Evolutionary conservation across 2,113 vertebrate species (phyloP).

Genomic region (Neolamprologus kungweensis): DNA sequence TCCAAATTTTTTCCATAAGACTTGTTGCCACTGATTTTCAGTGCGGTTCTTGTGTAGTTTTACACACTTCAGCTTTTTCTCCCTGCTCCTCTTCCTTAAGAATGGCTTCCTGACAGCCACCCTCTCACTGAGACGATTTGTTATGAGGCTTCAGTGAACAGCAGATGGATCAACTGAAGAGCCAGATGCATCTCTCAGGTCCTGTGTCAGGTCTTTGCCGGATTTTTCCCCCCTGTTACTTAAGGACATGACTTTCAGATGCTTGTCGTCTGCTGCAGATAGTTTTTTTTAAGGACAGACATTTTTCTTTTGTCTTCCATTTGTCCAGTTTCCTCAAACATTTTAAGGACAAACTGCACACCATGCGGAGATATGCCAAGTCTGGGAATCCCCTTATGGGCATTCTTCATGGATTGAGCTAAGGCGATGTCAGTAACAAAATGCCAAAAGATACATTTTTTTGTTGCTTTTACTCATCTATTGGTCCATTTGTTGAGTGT

Average conservation of each 20-base stretch:
- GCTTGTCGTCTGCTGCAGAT: not conserved
- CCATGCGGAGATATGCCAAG: not conserved
- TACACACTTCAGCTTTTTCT: not conserved
- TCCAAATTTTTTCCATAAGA: not conserved
- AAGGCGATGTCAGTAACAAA: not conserved
- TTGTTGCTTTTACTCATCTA: not conserved
- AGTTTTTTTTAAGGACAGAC: not conserved
- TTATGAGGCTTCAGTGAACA: not conserved
- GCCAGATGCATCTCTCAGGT: not conserved
- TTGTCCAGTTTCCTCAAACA: not conserved
- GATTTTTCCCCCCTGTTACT: accelerated
- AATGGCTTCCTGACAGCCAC: not conserved
- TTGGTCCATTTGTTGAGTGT: not conserved
- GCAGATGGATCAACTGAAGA: not conserved
- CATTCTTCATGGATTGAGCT: not conserved
- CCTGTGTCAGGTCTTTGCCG: not conserved
- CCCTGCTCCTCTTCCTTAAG: not conserved
- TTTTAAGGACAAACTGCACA: not conserved
- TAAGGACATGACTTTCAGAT: not conserved
- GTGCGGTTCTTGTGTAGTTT: not conserved
- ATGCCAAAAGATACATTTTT: not conserved
- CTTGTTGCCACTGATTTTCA: not conserved
- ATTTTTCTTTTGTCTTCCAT: not conserved
- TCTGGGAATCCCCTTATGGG: not conserved
- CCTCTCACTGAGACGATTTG: not conserved